These are phyloP conservation scores for Scophthalmus maximus DNA, from an alignment of 2,113 vertebrate species.

Conservation along the genomic window DNA sequence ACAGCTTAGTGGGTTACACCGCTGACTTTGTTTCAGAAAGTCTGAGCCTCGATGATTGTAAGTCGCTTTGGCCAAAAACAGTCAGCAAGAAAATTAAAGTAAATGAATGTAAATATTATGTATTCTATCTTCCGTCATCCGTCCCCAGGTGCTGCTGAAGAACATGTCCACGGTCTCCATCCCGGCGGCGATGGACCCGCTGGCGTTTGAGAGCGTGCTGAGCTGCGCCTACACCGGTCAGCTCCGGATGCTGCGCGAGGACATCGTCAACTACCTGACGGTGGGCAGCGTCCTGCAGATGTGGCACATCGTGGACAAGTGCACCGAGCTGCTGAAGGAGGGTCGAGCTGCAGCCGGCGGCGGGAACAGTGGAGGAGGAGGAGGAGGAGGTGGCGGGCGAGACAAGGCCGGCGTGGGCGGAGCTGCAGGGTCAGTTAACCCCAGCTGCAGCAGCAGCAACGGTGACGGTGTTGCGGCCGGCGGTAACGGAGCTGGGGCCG, in stretches of 20 bases:
- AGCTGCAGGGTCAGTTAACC: constrained; percentile 39
- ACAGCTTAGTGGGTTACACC: no score
- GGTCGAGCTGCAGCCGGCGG: constrained; percentile 53
- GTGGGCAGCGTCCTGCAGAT: constrained; percentile 96
- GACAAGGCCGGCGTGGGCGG: constrained; percentile 12
- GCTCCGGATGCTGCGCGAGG: constrained; percentile 88
- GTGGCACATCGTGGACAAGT: constrained; percentile 98
- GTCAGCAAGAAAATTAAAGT: no score
- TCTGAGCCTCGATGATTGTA: no score
- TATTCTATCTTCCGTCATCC: background rate
- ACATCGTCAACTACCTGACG: constrained; percentile 94
- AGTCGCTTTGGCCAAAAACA: no score
- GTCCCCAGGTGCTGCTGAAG: constrained; percentile 89
- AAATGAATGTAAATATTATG: no score
- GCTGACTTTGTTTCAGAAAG: no score
- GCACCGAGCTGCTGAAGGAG: constrained; percentile 91
- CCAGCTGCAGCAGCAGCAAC: constrained; percentile 56
- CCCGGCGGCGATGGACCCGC: constrained; percentile 90
- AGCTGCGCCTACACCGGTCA: constrained; percentile 91
- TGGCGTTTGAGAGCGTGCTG: constrained; percentile 91
- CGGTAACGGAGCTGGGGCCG: constrained; percentile 26
- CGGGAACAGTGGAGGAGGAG: constrained; percentile 24
- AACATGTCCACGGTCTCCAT: constrained; percentile 91
- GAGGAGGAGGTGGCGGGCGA: constrained; percentile 34
- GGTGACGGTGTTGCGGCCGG: constrained; percentile 32